Conservation (phyloP, 2,113 vertebrate species). For the Podocnemis expansa region DNA sequence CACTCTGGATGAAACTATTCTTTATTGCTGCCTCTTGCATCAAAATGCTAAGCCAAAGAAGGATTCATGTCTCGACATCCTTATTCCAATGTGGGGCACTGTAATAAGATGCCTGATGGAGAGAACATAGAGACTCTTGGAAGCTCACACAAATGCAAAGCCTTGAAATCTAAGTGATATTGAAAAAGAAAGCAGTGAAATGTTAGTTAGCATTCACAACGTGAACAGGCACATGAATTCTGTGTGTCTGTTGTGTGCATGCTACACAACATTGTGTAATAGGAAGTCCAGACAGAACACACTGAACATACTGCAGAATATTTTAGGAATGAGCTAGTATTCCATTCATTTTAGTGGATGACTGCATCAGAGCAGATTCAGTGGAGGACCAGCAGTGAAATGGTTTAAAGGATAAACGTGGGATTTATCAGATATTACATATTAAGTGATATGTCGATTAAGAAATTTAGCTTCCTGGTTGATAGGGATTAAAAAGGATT, state of each 20-base stretch:
- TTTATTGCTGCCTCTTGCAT: neutral
- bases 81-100: neutral
- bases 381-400: neutral
- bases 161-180: neutral
- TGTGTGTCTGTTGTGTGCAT: neutral
- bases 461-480: conserved; percentile 13
- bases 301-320: neutral
- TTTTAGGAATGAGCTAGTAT: neutral
- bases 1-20: neutral
- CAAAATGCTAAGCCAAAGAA: neutral
- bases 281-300: neutral
- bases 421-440: conserved; percentile 9
- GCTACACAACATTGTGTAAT: neutral
- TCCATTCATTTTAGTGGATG: neutral
- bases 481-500: conserved; percentile 45
- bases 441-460: conserved; percentile 4
- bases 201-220: neutral
- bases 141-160: neutral
- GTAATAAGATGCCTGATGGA: too few relatives aligned
- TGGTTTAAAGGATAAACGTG: conserved; percentile 49
- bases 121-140: neutral
- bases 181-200: neutral
- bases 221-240: neutral
- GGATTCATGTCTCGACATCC: neutral
- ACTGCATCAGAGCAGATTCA: neutral